Percentiles rank a stretch among this genome's conserved stretches.
These are phyloP conservation scores for Phocoena phocoena DNA, from an alignment of 2,113 vertebrate genomes.

Conservation along the genomic window DNA sequence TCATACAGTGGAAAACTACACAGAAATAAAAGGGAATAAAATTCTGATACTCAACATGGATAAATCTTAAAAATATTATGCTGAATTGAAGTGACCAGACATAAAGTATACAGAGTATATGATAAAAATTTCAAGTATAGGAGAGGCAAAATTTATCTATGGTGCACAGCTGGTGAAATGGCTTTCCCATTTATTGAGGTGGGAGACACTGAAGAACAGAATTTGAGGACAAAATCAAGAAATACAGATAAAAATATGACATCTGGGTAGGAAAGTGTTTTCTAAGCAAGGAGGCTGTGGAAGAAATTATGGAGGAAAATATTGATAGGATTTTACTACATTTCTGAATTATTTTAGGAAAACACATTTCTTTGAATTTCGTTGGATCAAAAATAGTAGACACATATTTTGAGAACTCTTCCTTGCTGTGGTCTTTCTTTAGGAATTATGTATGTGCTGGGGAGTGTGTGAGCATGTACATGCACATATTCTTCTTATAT, in stretches of 20 bases:
- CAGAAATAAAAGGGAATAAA: neutral
- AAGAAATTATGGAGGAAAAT: neutral
- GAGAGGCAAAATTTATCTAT: neutral
- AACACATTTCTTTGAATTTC: neutral
- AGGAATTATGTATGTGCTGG: neutral
- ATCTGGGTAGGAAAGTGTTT: neutral
- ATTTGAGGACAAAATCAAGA: neutral
- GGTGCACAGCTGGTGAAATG: neutral
- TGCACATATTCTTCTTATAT: neutral
- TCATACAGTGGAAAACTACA: neutral
- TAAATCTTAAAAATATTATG: neutral
- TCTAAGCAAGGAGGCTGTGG: neutral
- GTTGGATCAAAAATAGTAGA: neutral
- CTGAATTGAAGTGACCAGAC: neutral
- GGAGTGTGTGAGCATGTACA: neutral
- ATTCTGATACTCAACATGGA: neutral
- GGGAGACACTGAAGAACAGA: neutral
- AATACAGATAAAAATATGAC: neutral
- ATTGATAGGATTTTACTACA: neutral
- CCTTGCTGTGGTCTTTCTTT: neutral
- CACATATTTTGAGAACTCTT: neutral
- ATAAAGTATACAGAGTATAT: neutral
- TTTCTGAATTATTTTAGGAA: constrained; percentile 20
- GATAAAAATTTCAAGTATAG: neutral
- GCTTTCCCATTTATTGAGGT: neutral